These are phyloP conservation scores for Anagrus nilaparvatae DNA, from an alignment of 1,140 invertebrate species.

Conservation along the genomic window DNA sequence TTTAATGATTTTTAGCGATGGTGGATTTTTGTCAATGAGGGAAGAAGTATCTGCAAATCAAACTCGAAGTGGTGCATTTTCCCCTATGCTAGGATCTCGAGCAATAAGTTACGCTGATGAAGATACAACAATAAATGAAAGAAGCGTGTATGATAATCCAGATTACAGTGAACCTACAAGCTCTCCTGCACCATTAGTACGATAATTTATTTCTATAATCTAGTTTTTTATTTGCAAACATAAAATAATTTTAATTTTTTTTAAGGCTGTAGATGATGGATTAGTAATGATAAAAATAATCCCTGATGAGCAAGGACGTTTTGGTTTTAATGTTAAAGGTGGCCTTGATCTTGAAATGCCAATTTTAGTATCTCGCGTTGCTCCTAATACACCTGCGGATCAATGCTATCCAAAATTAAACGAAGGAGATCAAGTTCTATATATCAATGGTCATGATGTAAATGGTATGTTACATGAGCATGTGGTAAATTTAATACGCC, in stretches of 20 bases:
- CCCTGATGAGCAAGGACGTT: slow-evolving; percentile 74
- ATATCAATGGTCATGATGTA: slow-evolving; percentile 91
- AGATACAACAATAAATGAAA: slow-evolving; percentile 39
- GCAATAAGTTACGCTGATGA: slow-evolving; percentile 60
- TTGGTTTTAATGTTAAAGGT: slow-evolving; percentile 83
- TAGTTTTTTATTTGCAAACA: no score
- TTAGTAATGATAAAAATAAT: slow-evolving; percentile 70
- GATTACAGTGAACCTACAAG: slow-evolving; percentile 38
- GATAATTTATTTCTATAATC: slow-evolving; percentile 13
- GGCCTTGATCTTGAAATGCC: slow-evolving; percentile 82
- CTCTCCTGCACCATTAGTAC: slow-evolving; percentile 37
- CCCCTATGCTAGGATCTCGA: slow-evolving; percentile 42
- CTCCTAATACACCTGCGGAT: slow-evolving; percentile 79
- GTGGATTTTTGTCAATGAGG: slow-evolving; percentile 56
- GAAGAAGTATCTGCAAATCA: slow-evolving; percentile 38
- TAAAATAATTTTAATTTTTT: slow-evolving; percentile 13
- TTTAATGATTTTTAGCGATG: slow-evolving; percentile 52
- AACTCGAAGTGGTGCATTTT: slow-evolving; percentile 47
- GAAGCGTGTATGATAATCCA: slow-evolving; percentile 39
- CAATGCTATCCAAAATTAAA: slow-evolving; percentile 77
- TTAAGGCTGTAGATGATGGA: slow-evolving; percentile 49
- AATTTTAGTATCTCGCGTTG: slow-evolving; percentile 91
- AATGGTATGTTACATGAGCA: slow-evolving; percentile 83
- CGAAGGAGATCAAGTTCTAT: slow-evolving; percentile 92
- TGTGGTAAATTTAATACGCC: slow-evolving; percentile 86